Evolutionary conservation across 37 sponge, comb jelly and placozoan genomes (phyloP), one percentile per base, ranked within the genome.

Genomic region (Spongilla lacustris): DNA sequence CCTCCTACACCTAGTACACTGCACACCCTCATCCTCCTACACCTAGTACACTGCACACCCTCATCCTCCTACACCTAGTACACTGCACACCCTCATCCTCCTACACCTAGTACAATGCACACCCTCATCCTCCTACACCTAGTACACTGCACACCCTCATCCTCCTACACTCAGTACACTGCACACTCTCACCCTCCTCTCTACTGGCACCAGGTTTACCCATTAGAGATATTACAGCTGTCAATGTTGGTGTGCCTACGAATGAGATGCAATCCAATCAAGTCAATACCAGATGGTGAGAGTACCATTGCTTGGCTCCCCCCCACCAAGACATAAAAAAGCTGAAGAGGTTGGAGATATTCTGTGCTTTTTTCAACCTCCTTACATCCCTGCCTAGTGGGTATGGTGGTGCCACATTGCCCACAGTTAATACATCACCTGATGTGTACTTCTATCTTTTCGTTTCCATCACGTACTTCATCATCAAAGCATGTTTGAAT

Each of bases 181-280:
- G 19, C 58, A 19, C 58, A 58, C 58, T 17, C 19, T 58, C 19
- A 17, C 29, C n/a, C n/a, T n/a, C n/a, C n/a, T n/a, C n/a, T n/a
- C n/a, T n/a, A n/a, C n/a, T n/a, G n/a, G n/a, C n/a, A n/a, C n/a
- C 74, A 93, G 94, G 85, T 38, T 0, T 94, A 96, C 74, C 98
- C 98, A 19, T 19, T 35, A 0, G 85, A 94, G 22, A 71, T 96
- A 28, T 69, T 94, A 38, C 71, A 89, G 35, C 71, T 96, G 27
- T 66, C 35, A 26, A 68, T 90, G 36, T 76, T 98, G 30, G 58
- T 82, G 17, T 78, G 72, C 27, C 87, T 98, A 22, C 85, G 79
- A 79, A 76, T 98, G 85, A 94, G 98, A 46, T 96, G 96, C 46
- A 98, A 98, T 76, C 96, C 98, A 46, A 79, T 98, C 41, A 84